phyloP scores from a whole-genome alignment of 2,888 invertebrate species.

The Nephrocerus scutellatus region DNA sequence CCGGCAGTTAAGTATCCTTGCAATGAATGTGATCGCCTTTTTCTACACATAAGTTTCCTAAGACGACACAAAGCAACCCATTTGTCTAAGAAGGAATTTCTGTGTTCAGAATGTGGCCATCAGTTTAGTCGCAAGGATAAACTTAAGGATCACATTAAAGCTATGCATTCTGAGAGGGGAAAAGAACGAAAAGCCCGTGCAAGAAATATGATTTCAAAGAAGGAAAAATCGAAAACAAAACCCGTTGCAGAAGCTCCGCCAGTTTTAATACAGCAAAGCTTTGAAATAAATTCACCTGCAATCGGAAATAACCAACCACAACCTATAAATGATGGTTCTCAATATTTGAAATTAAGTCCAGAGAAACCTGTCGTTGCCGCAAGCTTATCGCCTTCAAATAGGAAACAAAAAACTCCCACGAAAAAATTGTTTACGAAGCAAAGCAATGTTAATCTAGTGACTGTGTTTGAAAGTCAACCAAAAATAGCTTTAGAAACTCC shows the following conservation, averaged over 20 bases:
- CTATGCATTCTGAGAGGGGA: constrained; percentile 18
- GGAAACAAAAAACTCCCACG: constrained; percentile 11
- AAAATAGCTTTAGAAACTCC: too few species aligned
- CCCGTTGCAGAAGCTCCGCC: constrained; percentile 59
- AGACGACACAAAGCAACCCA: constrained; percentile 57
- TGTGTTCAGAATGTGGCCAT: constrained; percentile 69
- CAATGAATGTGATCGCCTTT: constrained; percentile 60
- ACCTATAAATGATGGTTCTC: constrained; percentile 1
- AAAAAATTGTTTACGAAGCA: too few species aligned
- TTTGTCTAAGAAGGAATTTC: constrained; percentile 60
- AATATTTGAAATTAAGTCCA: constrained; percentile 8
- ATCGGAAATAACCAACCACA: background rate
- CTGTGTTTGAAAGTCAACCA: too few species aligned
- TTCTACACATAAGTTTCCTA: constrained; percentile 64
- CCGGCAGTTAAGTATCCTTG: constrained; percentile 62
- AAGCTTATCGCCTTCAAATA: constrained; percentile 8
- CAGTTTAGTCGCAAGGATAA: constrained; percentile 61
- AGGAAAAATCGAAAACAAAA: constrained; percentile 1
- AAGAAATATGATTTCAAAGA: constrained; percentile 2
- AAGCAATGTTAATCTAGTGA: too few species aligned
- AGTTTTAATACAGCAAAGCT: constrained; percentile 38
- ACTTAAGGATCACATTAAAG: constrained; percentile 22
- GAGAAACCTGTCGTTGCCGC: constrained; percentile 2
- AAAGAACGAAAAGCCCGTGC: too few species aligned
- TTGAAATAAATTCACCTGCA: background rate